Percentiles rank a stretch among this genome's conserved stretches.
phyloP scores from a whole-genome alignment of 92 coral and sea anemone genomes.

The Pocillopora meandrina region DNA sequence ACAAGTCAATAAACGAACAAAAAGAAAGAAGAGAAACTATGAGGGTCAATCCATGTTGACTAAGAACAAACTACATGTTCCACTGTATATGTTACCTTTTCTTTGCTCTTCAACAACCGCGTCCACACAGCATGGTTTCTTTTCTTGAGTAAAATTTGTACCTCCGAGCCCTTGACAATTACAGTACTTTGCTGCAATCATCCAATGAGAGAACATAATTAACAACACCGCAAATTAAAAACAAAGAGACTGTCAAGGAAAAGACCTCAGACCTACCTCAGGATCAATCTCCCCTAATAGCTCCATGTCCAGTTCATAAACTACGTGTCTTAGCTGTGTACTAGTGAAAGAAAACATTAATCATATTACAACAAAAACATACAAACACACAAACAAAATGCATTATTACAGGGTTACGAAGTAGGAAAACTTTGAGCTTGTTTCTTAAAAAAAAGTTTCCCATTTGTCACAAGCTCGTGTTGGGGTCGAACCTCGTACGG shows the following conservation, averaged over 20 bases:
- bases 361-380: not conserved
- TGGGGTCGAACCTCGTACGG: too few relatives aligned
- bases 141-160: slow-evolving; percentile 73
- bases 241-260: not conserved
- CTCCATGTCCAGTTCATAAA: slow-evolving; percentile 81
- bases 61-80: not conserved
- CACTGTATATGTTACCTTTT: slow-evolving; percentile 63
- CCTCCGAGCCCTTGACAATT: slow-evolving; percentile 82
- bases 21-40: not conserved
- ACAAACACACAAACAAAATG: not conserved
- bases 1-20: too few relatives aligned
- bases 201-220: not conserved
- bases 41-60: not conserved
- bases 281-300: slow-evolving; percentile 66
- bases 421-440: too few relatives aligned
- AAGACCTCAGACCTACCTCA: slow-evolving; percentile 53
- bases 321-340: slow-evolving; percentile 61
- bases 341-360: slow-evolving; percentile 25
- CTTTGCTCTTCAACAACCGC: slow-evolving; percentile 67
- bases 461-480: too few relatives aligned
- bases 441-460: too few relatives aligned
- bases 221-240: not conserved
- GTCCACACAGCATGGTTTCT: slow-evolving; percentile 70
- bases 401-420: too few relatives aligned
- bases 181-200: slow-evolving; percentile 72